These are phyloP conservation scores for Euphysa ruthae DNA, from an alignment of 30 jellyfish, hydroid and myxozoan genomes.

Conservation along the genomic window DNA sequence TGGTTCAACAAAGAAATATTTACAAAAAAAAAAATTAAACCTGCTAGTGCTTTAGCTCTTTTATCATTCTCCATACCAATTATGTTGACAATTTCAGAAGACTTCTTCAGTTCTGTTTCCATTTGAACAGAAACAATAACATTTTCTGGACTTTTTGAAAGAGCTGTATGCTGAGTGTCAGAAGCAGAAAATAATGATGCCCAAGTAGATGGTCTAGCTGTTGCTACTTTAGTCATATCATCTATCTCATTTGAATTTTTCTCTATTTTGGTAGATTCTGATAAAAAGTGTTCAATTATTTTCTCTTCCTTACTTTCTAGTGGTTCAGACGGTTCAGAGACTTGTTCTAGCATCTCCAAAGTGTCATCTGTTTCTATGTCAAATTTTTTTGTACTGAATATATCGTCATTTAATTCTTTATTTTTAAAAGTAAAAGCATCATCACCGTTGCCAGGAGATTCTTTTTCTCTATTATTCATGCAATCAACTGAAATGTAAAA, in stretches of 20 bases:
- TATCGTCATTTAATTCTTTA: no score
- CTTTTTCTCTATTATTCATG: no score
- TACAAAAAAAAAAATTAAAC: neutral
- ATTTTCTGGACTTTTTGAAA: neutral
- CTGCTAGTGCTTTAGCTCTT: conserved; percentile 22
- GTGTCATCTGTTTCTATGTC: neutral
- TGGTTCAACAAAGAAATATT: neutral
- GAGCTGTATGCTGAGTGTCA: neutral
- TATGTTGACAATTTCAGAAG: neutral
- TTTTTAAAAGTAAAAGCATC: no score
- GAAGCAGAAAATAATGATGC: conserved; percentile 23
- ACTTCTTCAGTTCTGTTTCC: neutral
- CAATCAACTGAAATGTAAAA: no score
- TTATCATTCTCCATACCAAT: conserved; percentile 27
- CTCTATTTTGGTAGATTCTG: no score
- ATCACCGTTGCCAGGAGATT: no score
- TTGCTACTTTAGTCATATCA: no score
- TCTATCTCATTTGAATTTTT: no score
- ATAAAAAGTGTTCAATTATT: no score
- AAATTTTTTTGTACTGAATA: neutral
- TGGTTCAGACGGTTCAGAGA: no score
- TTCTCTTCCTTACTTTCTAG: no score
- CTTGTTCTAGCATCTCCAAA: no score
- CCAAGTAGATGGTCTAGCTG: conserved; percentile 28
- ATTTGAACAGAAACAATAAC: conserved; percentile 19